phyloP scores from a whole-genome alignment of 2,113 vertebrate species.

The Coracopsis vasa region DNA sequence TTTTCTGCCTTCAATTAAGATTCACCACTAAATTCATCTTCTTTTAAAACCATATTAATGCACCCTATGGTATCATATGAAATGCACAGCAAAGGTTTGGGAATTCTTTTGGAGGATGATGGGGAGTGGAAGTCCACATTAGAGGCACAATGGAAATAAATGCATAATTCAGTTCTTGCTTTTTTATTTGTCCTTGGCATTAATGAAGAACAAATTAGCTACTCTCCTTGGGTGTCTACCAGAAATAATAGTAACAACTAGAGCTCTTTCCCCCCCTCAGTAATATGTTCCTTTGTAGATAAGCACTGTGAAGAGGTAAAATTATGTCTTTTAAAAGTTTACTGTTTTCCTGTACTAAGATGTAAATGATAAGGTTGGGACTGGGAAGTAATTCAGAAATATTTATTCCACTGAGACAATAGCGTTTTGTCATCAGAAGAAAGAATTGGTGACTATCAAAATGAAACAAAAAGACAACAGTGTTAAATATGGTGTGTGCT shows the following conservation, averaged over 20 bases:
- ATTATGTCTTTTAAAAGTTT: slow-evolving; percentile 81
- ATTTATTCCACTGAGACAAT: slow-evolving; percentile 75
- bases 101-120: slow-evolving; percentile 64
- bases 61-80: slow-evolving; percentile 61
- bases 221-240: slow-evolving; percentile 81
- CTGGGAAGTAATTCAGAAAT: slow-evolving; percentile 77
- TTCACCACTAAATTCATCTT: slow-evolving; percentile 57
- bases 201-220: slow-evolving; percentile 83
- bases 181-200: slow-evolving; percentile 82
- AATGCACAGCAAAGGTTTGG: slow-evolving; percentile 63
- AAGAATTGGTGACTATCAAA: slow-evolving; percentile 68
- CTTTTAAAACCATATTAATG: slow-evolving; percentile 60
- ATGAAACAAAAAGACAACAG: slow-evolving; percentile 63
- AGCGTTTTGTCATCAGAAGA: slow-evolving; percentile 73
- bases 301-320: slow-evolving; percentile 83
- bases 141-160: slow-evolving; percentile 71
- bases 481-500: background rate
- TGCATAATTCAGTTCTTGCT: slow-evolving; percentile 72
- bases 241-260: slow-evolving; percentile 80
- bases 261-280: slow-evolving; percentile 52
- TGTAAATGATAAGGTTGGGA: slow-evolving; percentile 74
- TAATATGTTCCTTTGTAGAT: slow-evolving; percentile 88
- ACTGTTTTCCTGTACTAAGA: slow-evolving; percentile 77
- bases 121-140: slow-evolving; percentile 48
- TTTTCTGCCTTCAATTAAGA: slow-evolving; percentile 67